These are phyloP conservation scores for Micromussa lordhowensis DNA, from an alignment of 92 coral and sea anemone species.

Conservation along the genomic window DNA sequence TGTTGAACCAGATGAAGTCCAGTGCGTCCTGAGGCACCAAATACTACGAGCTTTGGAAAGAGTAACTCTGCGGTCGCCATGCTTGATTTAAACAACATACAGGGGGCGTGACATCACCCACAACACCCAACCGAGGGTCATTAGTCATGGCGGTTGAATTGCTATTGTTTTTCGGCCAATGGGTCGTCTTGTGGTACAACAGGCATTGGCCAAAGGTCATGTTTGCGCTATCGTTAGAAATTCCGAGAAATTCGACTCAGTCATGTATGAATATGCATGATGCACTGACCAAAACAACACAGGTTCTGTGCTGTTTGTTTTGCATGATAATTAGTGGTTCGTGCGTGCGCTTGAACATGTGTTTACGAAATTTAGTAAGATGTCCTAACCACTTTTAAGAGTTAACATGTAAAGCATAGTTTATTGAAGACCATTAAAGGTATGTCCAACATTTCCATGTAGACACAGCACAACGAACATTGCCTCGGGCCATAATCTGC, in stretches of 20 bases:
- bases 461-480: no score
- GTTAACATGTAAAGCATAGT: background rate
- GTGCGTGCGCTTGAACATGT: background rate
- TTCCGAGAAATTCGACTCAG: conserved; percentile 46
- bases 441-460: background rate
- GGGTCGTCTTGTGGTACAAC: conserved; percentile 43
- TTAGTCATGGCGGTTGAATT: conserved; percentile 30
- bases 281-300: background rate
- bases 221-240: conserved; percentile 37
- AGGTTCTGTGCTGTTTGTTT: background rate
- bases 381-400: background rate
- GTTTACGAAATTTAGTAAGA: background rate
- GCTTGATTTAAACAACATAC: background rate
- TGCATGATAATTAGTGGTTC: background rate
- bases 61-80: conserved; percentile 28
- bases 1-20: conserved; percentile 32
- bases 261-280: background rate
- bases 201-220: conserved; percentile 44
- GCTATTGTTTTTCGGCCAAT: conserved; percentile 40
- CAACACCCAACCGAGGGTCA: background rate
- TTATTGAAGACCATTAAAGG: background rate
- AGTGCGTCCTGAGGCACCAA: no score
- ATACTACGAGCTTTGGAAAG: conserved; percentile 32
- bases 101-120: background rate
- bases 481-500: no score